These are phyloP conservation scores for Horisme vitalbata DNA, from an alignment of 2,888 invertebrate genomes.

Conservation along the genomic window DNA sequence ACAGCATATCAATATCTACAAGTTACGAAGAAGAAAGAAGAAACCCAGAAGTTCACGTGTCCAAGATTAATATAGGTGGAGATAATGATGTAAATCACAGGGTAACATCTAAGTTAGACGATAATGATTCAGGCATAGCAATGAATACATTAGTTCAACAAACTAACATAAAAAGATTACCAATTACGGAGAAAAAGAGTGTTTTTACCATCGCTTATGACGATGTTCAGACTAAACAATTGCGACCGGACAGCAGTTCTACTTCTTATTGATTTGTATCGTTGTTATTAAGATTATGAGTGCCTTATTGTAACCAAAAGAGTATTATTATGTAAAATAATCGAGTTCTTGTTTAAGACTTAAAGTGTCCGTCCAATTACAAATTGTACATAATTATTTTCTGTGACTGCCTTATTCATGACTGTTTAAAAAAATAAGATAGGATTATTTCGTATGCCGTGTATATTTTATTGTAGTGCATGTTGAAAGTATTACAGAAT, in stretches of 20 bases:
- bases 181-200: slow-evolving; percentile 93
- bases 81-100: slow-evolving; percentile 56
- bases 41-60: slow-evolving; percentile 80
- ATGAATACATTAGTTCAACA: slow-evolving; percentile 84
- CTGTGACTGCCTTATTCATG: slow-evolving; percentile 68
- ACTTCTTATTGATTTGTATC: slow-evolving; percentile 80
- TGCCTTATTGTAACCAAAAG: slow-evolving; percentile 58
- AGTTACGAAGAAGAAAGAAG: slow-evolving; percentile 64
- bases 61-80: slow-evolving; percentile 78
- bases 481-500: slow-evolving; percentile 44
- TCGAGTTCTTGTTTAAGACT: slow-evolving; percentile 30
- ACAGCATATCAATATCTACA: slow-evolving; percentile 75
- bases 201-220: slow-evolving; percentile 96
- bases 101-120: slow-evolving; percentile 75
- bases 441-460: slow-evolving; percentile 23
- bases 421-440: slow-evolving; percentile 45
- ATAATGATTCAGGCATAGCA: slow-evolving; percentile 91
- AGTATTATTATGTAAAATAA: slow-evolving; percentile 48
- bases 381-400: slow-evolving; percentile 37
- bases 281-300: slow-evolving; percentile 43
- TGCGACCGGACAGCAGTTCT: slow-evolving; percentile 90
- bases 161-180: slow-evolving; percentile 84
- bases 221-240: slow-evolving; percentile 92
- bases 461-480: slow-evolving; percentile 41
- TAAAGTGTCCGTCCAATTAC: slow-evolving; percentile 35